Conservation (phyloP, 2,888 invertebrate genomes). For the Protophormia terraenovae region DNA sequence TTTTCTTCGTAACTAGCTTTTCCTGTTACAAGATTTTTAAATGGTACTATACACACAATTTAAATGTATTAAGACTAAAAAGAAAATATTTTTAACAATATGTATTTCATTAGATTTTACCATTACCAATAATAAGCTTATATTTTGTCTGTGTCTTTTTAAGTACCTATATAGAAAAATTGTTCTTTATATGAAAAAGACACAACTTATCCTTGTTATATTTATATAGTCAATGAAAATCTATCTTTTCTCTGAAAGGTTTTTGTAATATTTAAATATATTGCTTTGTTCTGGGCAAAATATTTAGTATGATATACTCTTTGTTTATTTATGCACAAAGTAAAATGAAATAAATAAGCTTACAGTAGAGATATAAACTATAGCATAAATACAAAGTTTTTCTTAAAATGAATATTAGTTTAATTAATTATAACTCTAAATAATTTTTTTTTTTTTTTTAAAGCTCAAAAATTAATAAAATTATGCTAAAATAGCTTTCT, state of each 20-base stretch:
- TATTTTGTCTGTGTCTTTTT: not conserved
- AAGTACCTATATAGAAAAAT: not conserved
- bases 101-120: not conserved
- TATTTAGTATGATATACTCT: not conserved
- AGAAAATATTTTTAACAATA: not conserved
- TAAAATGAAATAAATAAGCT: not conserved
- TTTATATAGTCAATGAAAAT: not conserved
- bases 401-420: too few species aligned
- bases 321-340: slow-evolving; percentile 13
- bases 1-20: not conserved
- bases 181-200: not conserved
- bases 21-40: not conserved
- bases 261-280: not conserved
- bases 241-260: not conserved
- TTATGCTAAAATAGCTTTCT: too few species aligned
- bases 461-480: too few species aligned
- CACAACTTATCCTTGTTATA: not conserved
- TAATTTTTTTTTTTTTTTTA: too few species aligned
- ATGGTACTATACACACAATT: not conserved
- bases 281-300: not conserved
- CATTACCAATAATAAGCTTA: slow-evolving; percentile 31
- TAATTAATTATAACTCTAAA: too few species aligned
- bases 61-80: not conserved
- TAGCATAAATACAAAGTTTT: not conserved
- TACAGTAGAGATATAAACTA: not conserved